Evolutionary conservation across 1,140 invertebrate species (phyloP).

Genomic region (Zaprionus gabonicus): DNA sequence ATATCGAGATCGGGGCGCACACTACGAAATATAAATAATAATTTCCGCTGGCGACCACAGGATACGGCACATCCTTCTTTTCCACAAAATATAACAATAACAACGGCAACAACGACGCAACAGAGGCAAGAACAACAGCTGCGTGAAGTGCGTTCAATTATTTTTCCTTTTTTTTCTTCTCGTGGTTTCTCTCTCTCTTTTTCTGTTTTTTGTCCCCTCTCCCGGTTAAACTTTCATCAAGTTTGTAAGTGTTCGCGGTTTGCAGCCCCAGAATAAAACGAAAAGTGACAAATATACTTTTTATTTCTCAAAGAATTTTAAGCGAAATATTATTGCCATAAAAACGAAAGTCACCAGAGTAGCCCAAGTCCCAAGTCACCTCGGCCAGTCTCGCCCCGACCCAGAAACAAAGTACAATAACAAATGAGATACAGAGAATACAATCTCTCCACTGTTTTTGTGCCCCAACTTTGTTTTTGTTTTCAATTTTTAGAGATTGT

Average conservation of each 20-base stretch:
- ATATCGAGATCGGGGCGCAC: conserved; percentile 44
- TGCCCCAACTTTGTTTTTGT: conserved; percentile 14
- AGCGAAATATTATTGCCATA: conserved; percentile 63
- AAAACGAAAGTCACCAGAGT: conserved; percentile 44
- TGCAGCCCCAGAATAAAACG: conserved; percentile 11
- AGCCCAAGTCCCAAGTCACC: conserved; percentile 31
- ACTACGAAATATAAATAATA: conserved; percentile 76
- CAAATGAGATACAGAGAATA: background rate
- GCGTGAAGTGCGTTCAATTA: conserved; percentile 79
- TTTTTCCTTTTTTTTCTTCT: conserved; percentile 42
- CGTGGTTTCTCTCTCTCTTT: conserved; percentile 4
- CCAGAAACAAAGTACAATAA: conserved; percentile 21
- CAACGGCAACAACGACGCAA: conserved; percentile 24
- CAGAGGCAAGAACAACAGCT: conserved; percentile 67
- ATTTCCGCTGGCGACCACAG: conserved; percentile 74
- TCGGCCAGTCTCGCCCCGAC: conserved; percentile 9
- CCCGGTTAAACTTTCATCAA: conserved; percentile 74
- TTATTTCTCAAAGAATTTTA: conserved; percentile 56
- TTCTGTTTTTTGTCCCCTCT: conserved; percentile 19
- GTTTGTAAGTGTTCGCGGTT: conserved; percentile 39
- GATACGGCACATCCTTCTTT: conserved; percentile 64
- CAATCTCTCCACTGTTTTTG: conserved; percentile 25
- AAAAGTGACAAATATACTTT: conserved; percentile 41
- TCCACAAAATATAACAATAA: conserved; percentile 38
- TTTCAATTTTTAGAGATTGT: conserved; percentile 29